Base-by-base conservation (phyloP, 2,113 vertebrate species). In the Dipodomys ordii region DNA sequence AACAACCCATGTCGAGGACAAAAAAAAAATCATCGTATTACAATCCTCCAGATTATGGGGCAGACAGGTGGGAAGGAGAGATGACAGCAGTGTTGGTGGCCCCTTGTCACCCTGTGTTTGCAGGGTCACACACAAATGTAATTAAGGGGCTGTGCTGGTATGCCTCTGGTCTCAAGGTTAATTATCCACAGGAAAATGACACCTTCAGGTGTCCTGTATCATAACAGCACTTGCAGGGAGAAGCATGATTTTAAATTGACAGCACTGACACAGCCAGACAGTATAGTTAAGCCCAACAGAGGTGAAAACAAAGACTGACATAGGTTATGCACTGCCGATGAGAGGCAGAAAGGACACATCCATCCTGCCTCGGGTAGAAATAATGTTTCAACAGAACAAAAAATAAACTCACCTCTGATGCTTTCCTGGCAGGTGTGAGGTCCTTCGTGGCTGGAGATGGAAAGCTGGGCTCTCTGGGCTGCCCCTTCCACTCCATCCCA, bases 151-250 rank as follows among this genome's bases (percentile, higher is more conserved):
- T 27, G 44, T 2, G 32, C 88, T 32, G 35, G 39, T 82, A 68
- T 65, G 85, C 57, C 86, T 85, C 85, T 57, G 88, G 88, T 60
- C 95, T 95, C 92, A 94, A 95, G 97, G 96, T 96, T 96, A 97
- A 96, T 97, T 96, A 96, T 32, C 83, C 95, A 83, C 88, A 77
- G 85, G 93, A 93, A 97, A 96, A 97, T 87, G 95, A 87, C 88
- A 89, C 72, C 88, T 93, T 96, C 93, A 95, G 88, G 95, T 93
- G 93, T 71, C 94, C 92, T 30, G 23, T 69, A 91, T 88, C 90
- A 28, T 88, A 80, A 90, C 16, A 23, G 72, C 65, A 6, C 46
- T 88, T 13, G 7, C 53, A 9, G 69, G 78, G 77, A 84, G 88
- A 92, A 78, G 88, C 85, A 87, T 7, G 73, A 60, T 79, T 94